Base-by-base conservation (phyloP, 1,140 invertebrate genomes). In the Ips nitidus region DNA sequence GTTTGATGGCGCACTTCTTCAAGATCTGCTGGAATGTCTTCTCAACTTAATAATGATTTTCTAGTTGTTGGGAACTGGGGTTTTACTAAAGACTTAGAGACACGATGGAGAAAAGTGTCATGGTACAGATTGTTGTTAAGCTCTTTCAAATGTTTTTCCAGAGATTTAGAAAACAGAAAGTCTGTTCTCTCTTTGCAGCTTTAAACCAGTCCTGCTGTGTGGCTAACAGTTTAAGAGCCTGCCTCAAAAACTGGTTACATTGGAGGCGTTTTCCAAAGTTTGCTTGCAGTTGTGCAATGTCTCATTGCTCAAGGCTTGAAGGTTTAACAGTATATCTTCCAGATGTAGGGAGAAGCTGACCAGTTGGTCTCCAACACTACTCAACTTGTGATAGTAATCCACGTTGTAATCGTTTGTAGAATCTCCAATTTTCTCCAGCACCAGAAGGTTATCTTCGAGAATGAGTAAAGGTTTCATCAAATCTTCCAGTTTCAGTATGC, bases 361-460 rank as follows among this genome's bases (percentile, higher is more conserved):
- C n/a, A 73, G n/a, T 53, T 73, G 56, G 41, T 74, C 66, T n/a
- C 52, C 59, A 50, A 73, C 22, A 62, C 43, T 64, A 22, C 65
- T 64, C 5, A 74, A 6, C 52, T 64, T 74, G 40, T 38, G 39
- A 2, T 58, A 6, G 50, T 72, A 74, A n/a, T 69, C 65, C 3
- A 38, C 5, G 52, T 57, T 66, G 57, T 73, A 73, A 52, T 74
- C 73, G 50, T 55, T 66, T 36, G 69, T 66, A 52, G 70, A 68
- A 43, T 65, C 60, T 42, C 64, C 73, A 0, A 72, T 73, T n/a
- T 64, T 67, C 60, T 62, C 41, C 22, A 56, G 50, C 22, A 73
- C 22, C 40, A 4, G 7, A 3, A 74, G 7, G 22, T 74, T 74
- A 36, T 68, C 63, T 36, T 61, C 22, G 40, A 74, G 37, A 45